Percentiles rank a stretch among this genome's conserved stretches.
Conservation (phyloP, 2,797 vertebrate species). For the Bovichtus diacanthus region DNA sequence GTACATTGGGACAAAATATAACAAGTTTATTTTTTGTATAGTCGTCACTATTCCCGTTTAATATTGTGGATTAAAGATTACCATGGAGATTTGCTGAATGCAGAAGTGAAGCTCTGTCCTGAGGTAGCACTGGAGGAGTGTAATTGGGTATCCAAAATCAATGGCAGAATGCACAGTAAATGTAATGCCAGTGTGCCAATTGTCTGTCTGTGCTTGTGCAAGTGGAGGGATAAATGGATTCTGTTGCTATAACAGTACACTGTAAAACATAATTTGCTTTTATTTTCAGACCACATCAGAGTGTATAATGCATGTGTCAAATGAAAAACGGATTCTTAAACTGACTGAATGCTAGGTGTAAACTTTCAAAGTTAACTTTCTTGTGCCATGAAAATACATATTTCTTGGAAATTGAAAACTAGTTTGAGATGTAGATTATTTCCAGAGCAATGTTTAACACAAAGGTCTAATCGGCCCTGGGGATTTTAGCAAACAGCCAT, state of each 20-base stretch:
- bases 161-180: neutral
- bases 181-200: neutral
- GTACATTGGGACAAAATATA: neutral
- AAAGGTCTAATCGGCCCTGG: constrained; percentile 33
- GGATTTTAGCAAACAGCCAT: constrained; percentile 35
- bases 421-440: constrained; percentile 5
- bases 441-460: constrained; percentile 5
- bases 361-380: neutral
- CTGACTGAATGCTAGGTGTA: neutral
- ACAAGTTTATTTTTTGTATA: neutral
- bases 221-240: constrained; percentile 23
- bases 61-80: neutral
- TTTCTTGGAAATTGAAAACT: constrained; percentile 14
- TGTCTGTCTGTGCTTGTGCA: constrained; percentile 3
- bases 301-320: neutral
- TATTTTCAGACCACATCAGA: neutral
- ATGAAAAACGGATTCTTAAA: neutral
- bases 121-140: neutral
- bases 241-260: neutral
- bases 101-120: constrained; percentile 4
- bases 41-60: neutral
- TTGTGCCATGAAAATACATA: neutral
- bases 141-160: constrained; percentile 14
- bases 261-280: neutral
- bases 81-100: neutral